These are phyloP conservation scores for Helostoma temminkii DNA, from an alignment of 2,797 vertebrate species.

Conservation along the genomic window DNA sequence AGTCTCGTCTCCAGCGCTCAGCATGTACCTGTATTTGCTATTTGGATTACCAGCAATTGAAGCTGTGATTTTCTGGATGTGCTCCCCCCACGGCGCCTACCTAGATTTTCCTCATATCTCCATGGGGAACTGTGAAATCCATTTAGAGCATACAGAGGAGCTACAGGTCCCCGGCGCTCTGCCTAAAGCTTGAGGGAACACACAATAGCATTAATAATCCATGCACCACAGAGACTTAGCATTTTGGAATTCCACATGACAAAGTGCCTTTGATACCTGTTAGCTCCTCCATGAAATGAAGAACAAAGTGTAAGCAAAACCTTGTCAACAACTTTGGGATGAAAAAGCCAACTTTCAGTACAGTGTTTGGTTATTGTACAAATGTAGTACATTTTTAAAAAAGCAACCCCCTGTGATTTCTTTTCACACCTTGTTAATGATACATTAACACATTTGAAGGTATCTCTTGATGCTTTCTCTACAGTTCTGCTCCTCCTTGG, in stretches of 20 bases:
- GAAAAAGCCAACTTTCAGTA: slow-evolving; percentile 26
- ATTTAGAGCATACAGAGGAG: slow-evolving; percentile 59
- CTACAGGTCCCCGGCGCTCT: slow-evolving; percentile 54
- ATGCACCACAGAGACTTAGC: slow-evolving; percentile 39
- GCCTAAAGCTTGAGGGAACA: slow-evolving; percentile 56
- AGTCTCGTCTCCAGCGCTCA: slow-evolving; percentile 40
- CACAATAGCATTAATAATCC: slow-evolving; percentile 57
- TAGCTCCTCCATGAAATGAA: slow-evolving; percentile 57
- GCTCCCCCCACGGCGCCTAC: slow-evolving; percentile 39
- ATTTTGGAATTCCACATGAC: slow-evolving; percentile 59
- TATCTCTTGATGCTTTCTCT: slow-evolving; percentile 17
- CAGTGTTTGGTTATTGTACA: slow-evolving; percentile 20
- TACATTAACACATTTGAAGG: slow-evolving; percentile 37
- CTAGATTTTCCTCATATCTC: slow-evolving; percentile 63
- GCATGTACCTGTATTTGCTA: slow-evolving; percentile 49
- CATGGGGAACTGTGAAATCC: slow-evolving; percentile 68
- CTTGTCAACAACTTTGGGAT: slow-evolving; percentile 29
- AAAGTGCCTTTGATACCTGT: slow-evolving; percentile 57
- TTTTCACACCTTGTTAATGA: slow-evolving; percentile 37
- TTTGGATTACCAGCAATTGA: slow-evolving; percentile 59
- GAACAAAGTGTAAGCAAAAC: slow-evolving; percentile 47
- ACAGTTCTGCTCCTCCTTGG: background rate
- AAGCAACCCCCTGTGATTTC: background rate
- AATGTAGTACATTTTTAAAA: background rate
- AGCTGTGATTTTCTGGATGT: slow-evolving; percentile 70